phyloP scores from a whole-genome alignment of 2,888 invertebrate genomes.

The Oligia strigilis region DNA sequence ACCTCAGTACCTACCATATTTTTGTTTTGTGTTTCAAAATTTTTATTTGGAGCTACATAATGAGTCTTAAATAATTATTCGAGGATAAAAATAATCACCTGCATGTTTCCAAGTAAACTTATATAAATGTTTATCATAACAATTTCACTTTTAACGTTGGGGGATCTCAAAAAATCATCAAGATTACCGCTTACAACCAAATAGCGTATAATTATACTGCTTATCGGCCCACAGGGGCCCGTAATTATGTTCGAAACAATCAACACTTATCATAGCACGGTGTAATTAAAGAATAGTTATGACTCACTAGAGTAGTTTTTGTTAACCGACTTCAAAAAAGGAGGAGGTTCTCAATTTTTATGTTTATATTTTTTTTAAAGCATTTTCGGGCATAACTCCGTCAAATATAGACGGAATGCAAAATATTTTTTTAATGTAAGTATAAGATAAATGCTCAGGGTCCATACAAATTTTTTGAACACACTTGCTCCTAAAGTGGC shows the following conservation, averaged over 20 bases:
- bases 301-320: constrained; percentile 9
- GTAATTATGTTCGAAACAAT: constrained; percentile 59
- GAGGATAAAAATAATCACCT: neutral
- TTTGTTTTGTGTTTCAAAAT: too few species aligned
- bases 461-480: too few species aligned
- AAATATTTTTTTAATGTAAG: too few species aligned
- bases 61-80: neutral
- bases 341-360: too few species aligned
- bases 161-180: constrained; percentile 34
- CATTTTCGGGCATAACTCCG: too few species aligned
- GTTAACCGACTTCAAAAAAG: too few species aligned
- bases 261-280: constrained; percentile 51
- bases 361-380: too few species aligned
- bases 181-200: constrained; percentile 23
- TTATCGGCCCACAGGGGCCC: constrained; percentile 30
- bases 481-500: too few species aligned
- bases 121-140: neutral
- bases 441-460: too few species aligned
- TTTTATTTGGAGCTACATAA: neutral
- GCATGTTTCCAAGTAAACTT: neutral
- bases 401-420: too few species aligned
- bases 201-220: constrained; percentile 59
- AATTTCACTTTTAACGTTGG: constrained; percentile 12
- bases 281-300: constrained; percentile 57
- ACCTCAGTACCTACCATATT: too few species aligned